A percentile compares a stretch with the other conserved stretches of the same genome.
phyloP scores from a whole-genome alignment of 92 coral and sea anemone species.

The Scolanthus callimorphus region DNA sequence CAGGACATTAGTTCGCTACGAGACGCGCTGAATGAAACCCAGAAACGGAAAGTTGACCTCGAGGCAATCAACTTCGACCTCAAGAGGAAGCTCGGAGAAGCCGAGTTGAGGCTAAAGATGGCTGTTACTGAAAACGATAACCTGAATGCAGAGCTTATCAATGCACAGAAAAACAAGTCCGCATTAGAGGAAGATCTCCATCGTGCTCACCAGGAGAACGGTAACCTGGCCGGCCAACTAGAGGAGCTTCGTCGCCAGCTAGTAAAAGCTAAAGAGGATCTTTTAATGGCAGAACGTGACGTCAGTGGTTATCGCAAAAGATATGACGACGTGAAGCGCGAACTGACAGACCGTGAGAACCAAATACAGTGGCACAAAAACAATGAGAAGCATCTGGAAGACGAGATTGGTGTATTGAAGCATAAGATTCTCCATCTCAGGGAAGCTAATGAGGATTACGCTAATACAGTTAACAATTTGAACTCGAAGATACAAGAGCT shows the following conservation, averaged over 20 bases:
- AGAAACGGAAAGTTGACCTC: constrained; percentile 71
- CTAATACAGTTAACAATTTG: constrained; percentile 59
- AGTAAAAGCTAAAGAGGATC: constrained; percentile 49
- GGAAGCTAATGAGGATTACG: constrained; percentile 74
- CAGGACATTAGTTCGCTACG: constrained; percentile 72
- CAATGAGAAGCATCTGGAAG: constrained; percentile 82
- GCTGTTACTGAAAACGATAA: constrained; percentile 69
- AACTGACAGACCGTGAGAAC: constrained; percentile 69
- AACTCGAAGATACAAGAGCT: constrained; percentile 76
- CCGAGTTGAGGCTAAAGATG: constrained; percentile 60
- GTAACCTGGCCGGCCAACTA: constrained; percentile 77
- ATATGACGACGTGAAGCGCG: constrained; percentile 46
- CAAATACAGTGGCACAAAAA: constrained; percentile 75
- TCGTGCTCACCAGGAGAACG: constrained; percentile 74
- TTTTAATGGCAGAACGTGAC: constrained; percentile 56
- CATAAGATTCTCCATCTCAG: constrained; percentile 78
- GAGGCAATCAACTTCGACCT: constrained; percentile 72
- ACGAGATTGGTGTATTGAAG: constrained; percentile 75
- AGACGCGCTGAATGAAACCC: constrained; percentile 51
- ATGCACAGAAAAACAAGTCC: constrained; percentile 74
- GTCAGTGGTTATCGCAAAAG: constrained; percentile 50
- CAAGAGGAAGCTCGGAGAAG: constrained; percentile 65
- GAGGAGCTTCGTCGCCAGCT: constrained; percentile 58
- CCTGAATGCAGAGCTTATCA: constrained; percentile 79
- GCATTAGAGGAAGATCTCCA: constrained; percentile 75